Base-by-base conservation (phyloP, 2,888 invertebrate genomes). In the Lomographa bimaculata region DNA sequence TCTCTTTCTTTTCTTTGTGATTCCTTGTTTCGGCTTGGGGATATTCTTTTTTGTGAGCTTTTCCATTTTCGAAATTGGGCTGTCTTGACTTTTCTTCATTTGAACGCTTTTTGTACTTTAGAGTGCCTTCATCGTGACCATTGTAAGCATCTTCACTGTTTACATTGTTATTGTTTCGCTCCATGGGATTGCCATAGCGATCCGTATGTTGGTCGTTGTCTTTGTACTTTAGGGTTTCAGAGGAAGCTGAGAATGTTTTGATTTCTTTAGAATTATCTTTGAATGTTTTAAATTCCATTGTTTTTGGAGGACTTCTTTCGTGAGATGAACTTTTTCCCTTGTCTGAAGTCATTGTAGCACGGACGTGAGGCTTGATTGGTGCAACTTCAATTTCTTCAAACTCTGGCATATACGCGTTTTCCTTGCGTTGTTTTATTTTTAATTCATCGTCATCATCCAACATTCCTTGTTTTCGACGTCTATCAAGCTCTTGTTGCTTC, bases 251-350 rank as follows among this genome's bases (percentile, higher is more conserved):
- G 56, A 89, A 90, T 25, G 84, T 75, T 71, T 90, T 86, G 1
- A 90, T 71, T 64, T 90, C 90, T 57, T 89, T 89, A 19, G 87
- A 81, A 44, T 66, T 85, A 38, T 90, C 89, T 66, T 90, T 90
- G 39, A 90, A 90, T 1, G 90, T 90, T 71, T 89, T 90, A 19
- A 90, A 90, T 56, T 89, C 89, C 86, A 89, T 85, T 1, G 75
- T 67, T 66, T 87, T 86, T 5, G 84, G 74, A 10, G 86, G 80
- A 32, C 79, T 78, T 18, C 79, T 71, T 41, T 89, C 89, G 39
- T 80, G 83, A 1, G 85, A 71, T 7, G 75, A 53, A 42, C 73
- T 84, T 60, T 87, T 89, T 19, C 71, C 60, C 52, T 86, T 86
- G 42, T 90, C 90, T 10, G 82, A 72, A 34, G 82, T 71, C 19